Evolutionary conservation across 2,113 vertebrate species (phyloP), one percentile per base, ranked within the genome.

Genomic region (Trichomycterus rosablanca): DNA sequence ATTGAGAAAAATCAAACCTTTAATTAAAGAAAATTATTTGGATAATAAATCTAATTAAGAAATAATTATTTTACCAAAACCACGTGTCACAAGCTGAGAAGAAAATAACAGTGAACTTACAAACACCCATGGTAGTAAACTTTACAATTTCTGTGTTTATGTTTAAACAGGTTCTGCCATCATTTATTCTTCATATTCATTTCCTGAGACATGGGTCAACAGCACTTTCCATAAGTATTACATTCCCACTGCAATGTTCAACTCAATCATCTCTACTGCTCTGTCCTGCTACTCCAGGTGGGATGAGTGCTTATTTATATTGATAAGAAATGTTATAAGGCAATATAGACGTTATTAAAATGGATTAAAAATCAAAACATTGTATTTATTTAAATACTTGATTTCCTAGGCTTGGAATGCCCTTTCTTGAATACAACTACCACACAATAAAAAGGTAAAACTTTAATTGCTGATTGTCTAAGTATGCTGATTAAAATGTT

Each of bases 231-330:
- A 94, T 63, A 77, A 4, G 5, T 83, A 52, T 57, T 98, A 90
- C 15, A 16, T 95, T 28, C 63, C 82, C 44, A 4, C 86, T 1
- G 85, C 91, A 0, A 76, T 90, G 58, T 0, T 91, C 2, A 97
- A 97, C 81, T 81, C 90, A 0, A 0, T 80, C 1, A 0, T 93
- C 30, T 88, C 88, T 79, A 95, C 89, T 0, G 20, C 66, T 18
- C 69, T 97, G 2, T 77, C 93, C 79, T 98, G 95, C 81, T 97
- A 92, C 37, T 95, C 94, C 83, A 91, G 95, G 95, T 97, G 80
- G 20, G 67, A 43, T 44, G 1, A n/a, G 28, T 40, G 15, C 19
- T 26, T n/a, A 6, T 40, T 53, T 28, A 16, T 18, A 28, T 19
- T 9, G 19, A 19, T n/a, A n/a, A n/a, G n/a, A n/a, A n/a, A n/a